These are phyloP conservation scores for Lasioglossum leucozonium DNA, from an alignment of 2,888 invertebrate species.

Conservation along the genomic window DNA sequence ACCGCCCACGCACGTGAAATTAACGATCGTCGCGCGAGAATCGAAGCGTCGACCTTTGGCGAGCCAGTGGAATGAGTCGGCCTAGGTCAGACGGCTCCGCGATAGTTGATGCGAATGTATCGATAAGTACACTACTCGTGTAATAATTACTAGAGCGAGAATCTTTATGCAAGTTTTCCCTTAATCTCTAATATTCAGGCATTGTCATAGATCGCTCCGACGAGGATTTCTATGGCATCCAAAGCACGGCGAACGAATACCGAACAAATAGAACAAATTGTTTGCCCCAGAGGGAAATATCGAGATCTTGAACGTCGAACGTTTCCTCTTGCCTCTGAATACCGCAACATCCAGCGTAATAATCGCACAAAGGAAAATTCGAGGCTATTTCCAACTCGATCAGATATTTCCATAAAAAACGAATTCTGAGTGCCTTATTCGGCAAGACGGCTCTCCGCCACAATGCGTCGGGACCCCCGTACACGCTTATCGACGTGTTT, in stretches of 20 bases:
- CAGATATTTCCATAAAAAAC: not conserved
- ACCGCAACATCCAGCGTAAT: not conserved
- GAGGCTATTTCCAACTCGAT: not conserved
- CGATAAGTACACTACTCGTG: too few species aligned
- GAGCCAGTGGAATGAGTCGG: conserved; percentile 23
- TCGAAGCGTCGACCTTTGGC: conserved; percentile 64
- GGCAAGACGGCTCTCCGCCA: not conserved
- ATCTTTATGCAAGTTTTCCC: not conserved
- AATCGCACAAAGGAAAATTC: not conserved
- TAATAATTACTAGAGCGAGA: not conserved
- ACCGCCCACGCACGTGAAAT: conserved; percentile 55
- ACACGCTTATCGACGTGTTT: conserved; percentile 7
- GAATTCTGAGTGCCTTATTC: not conserved
- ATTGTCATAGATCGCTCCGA: not conserved
- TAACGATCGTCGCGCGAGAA: conserved; percentile 34
- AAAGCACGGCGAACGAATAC: not conserved
- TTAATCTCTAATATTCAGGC: too few species aligned
- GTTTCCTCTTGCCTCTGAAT: not conserved
- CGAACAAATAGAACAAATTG: not conserved
- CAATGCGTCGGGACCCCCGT: not conserved
- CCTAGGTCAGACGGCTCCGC: conserved; percentile 25
- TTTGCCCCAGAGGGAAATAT: not conserved
- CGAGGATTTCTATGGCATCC: not conserved
- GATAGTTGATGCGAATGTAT: too few species aligned
- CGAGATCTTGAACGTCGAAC: not conserved